Percentiles rank a stretch among this genome's conserved stretches.
phyloP scores from a whole-genome alignment of 2,113 vertebrate species.

The Corythoichthys intestinalis region DNA sequence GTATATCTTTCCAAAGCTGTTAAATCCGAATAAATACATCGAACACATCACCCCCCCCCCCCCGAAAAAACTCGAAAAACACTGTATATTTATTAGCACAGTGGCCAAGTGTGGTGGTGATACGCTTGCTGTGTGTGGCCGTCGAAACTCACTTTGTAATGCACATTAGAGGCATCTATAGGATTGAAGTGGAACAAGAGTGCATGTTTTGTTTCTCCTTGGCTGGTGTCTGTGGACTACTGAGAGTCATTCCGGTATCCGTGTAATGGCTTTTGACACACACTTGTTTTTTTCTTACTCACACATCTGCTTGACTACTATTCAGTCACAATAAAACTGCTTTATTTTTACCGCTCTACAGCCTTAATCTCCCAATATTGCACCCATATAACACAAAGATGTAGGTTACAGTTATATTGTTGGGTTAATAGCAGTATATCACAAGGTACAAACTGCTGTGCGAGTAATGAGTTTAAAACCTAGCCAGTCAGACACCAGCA shows the following conservation, averaged over 20 bases:
- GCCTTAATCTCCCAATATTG: conserved; percentile 3
- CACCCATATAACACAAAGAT: neutral
- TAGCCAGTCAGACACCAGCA: neutral
- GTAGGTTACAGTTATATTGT: neutral
- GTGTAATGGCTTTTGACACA: neutral
- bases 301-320: neutral
- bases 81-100: neutral
- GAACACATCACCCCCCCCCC: too few relatives aligned
- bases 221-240: neutral
- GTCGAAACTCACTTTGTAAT: too few relatives aligned
- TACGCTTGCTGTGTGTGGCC: neutral
- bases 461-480: neutral
- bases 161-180: neutral
- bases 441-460: too few relatives aligned
- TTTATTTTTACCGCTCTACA: neutral
- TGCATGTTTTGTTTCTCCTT: neutral
- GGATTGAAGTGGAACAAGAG: neutral
- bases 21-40: too few relatives aligned
- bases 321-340: neutral
- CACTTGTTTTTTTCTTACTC: neutral
- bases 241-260: neutral
- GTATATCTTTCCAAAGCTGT: too few relatives aligned
- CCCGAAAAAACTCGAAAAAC: too few relatives aligned
- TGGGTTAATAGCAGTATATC: neutral
- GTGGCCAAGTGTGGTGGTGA: neutral